phyloP scores from a whole-genome alignment of 2,888 invertebrate species.

The Geotrupes spiniger region DNA sequence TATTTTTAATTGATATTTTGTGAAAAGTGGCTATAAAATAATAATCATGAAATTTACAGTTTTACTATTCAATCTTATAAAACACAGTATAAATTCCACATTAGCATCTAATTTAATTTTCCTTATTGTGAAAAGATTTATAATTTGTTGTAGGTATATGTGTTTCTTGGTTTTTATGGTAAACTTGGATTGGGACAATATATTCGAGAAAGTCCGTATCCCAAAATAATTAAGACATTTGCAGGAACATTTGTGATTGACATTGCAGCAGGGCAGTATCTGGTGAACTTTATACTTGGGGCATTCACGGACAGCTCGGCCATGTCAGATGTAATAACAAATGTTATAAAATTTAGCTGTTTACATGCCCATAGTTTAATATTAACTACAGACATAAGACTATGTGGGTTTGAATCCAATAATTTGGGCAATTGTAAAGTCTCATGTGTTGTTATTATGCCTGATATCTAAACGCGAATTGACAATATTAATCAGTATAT shows the following conservation, averaged over 20 bases:
- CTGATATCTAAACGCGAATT: constrained; percentile 45
- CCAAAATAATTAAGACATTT: constrained; percentile 61
- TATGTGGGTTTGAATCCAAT: constrained; percentile 69
- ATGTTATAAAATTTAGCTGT: constrained; percentile 56
- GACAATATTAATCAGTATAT: constrained; percentile 64
- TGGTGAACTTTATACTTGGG: constrained; percentile 86
- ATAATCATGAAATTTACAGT: too few species aligned
- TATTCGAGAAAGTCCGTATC: constrained; percentile 62
- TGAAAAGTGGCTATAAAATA: too few species aligned
- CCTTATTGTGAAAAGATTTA: too few species aligned
- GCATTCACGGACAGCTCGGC: constrained; percentile 90
- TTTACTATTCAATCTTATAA: too few species aligned
- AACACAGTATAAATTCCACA: too few species aligned
- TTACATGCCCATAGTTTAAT: constrained; percentile 73
- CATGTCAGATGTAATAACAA: constrained; percentile 76
- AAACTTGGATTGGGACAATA: constrained; percentile 74
- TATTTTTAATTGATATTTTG: neutral
- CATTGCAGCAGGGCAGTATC: constrained; percentile 74
- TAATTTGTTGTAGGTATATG: constrained; percentile 81
- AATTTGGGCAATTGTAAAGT: constrained; percentile 73
- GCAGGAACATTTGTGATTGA: constrained; percentile 64
- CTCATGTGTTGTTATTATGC: constrained; percentile 53
- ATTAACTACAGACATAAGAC: constrained; percentile 65
- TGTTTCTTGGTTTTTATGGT: constrained; percentile 78
- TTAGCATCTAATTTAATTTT: too few species aligned